Evolutionary conservation across 2,888 invertebrate species (phyloP).

Genomic region (Tipula helvola): DNA sequence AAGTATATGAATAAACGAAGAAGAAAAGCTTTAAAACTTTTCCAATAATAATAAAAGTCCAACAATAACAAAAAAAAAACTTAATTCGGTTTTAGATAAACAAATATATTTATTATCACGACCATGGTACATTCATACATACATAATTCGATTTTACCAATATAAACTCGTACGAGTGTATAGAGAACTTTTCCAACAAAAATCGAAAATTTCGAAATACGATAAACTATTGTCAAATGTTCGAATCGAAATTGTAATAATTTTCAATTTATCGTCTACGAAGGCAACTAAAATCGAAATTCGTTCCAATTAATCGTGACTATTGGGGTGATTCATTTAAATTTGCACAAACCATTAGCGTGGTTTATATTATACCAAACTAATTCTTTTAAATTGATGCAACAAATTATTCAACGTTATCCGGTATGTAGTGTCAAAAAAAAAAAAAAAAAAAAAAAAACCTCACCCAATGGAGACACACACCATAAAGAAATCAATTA

Average conservation of each 20-base stretch:
- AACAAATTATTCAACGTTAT: not conserved
- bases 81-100: not conserved
- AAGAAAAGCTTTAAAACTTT: not conserved
- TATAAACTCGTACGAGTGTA: not conserved
- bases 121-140: not conserved
- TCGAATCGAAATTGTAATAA: not conserved
- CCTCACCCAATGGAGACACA: not conserved
- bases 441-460: not conserved
- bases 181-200: not conserved
- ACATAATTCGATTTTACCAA: not conserved
- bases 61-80: not conserved
- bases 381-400: not conserved
- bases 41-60: conserved; percentile 4
- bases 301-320: not conserved
- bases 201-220: not conserved
- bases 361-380: too few species aligned
- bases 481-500: not conserved
- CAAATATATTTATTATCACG: not conserved
- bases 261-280: not conserved
- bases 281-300: not conserved
- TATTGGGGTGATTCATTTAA: not conserved
- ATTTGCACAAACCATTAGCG: not conserved
- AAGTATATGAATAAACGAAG: not conserved
- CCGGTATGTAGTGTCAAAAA: not conserved
- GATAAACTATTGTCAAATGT: not conserved